Evolutionary conservation across 2,113 vertebrate species (phyloP).

Genomic region (Coryphaenoides rupestris): DNA sequence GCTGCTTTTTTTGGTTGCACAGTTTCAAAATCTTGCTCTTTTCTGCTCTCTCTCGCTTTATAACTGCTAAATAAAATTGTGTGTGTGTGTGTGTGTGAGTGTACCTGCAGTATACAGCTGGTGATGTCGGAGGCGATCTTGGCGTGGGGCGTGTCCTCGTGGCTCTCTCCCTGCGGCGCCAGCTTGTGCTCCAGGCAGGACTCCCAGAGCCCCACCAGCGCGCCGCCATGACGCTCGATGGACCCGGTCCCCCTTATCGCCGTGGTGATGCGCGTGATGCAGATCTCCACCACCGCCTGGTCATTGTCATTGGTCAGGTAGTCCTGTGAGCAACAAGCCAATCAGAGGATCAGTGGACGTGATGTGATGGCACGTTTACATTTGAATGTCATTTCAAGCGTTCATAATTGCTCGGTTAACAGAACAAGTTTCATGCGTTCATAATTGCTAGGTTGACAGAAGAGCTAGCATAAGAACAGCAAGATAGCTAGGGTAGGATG

Average conservation of each 20-base stretch:
- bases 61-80: too few relatives aligned
- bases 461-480: too few relatives aligned
- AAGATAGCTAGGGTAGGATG: too few relatives aligned
- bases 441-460: too few relatives aligned
- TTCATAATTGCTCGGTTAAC: conserved; percentile 31
- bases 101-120: conserved; percentile 95
- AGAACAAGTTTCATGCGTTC: conserved; percentile 16
- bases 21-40: background rate
- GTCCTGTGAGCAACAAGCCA: conserved; percentile 74
- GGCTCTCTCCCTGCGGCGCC: conserved; percentile 73
- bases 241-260: conserved; percentile 89
- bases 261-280: conserved; percentile 90
- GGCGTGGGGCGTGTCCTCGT: conserved; percentile 88
- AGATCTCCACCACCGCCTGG: conserved; percentile 97
- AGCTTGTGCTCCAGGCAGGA: conserved; percentile 91
- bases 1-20: background rate
- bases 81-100: background rate
- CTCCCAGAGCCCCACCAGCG: conserved; percentile 91
- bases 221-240: conserved; percentile 81
- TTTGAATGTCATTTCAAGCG: too few relatives aligned
- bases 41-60: too few relatives aligned
- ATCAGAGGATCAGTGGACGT: conserved; percentile 15
- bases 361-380: background rate
- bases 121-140: conserved; percentile 97
- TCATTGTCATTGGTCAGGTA: conserved; percentile 93